Evolutionary conservation across 2,113 vertebrate species (phyloP), one percentile per base, ranked within the genome.

Genomic region (Prolemur simus): DNA sequence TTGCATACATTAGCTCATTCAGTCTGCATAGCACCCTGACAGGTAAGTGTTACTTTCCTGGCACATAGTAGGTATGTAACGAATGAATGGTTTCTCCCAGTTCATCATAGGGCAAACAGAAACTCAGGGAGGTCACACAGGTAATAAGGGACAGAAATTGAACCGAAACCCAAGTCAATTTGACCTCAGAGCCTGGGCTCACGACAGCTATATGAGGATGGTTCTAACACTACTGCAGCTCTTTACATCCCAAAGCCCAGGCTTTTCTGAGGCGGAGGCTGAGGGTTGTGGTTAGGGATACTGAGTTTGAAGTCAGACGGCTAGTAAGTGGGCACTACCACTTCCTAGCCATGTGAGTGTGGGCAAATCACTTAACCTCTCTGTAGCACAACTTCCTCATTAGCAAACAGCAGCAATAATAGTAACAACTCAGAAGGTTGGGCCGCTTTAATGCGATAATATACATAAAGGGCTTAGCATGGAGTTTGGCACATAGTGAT

Each of bases 121-220:
- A 73, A 34, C 39, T 88, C 25, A 74, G n/a, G 49, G 17, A 91
- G n/a, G 39, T 69, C 25, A 64, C 49, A 92, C 0, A 63, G 47
- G 66, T 92, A 58, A 77, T 54, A 52, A 93, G 45, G 49, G 17
- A 60, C 27, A 93, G 52, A 76, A 66, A 42, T 27, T 92, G 52
- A 96, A 86, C n/a, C 69, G 37, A 88, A 96, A 93, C 17, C 6
- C 52, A 96, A 82, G 47, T n/a, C 64, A 88, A 47, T 86, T 81
- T 91, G 32, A 77, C 21, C 37, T 85, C 71, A 94, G 58, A 93
- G 27, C 34, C 8, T 14, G 32, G 27, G 12, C 10, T 92, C n/a
- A 45, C 34, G 69, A 64, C 14, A 73, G 29, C 42, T 64, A 13
- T 25, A 84, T 71, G 42, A 74, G 60, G 45, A 92, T 39, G 34